Percentiles rank a stretch among this genome's conserved stretches.
These are phyloP conservation scores for Heteromormyrus szaboi DNA, from an alignment of 2,797 vertebrate species.

Conservation along the genomic window DNA sequence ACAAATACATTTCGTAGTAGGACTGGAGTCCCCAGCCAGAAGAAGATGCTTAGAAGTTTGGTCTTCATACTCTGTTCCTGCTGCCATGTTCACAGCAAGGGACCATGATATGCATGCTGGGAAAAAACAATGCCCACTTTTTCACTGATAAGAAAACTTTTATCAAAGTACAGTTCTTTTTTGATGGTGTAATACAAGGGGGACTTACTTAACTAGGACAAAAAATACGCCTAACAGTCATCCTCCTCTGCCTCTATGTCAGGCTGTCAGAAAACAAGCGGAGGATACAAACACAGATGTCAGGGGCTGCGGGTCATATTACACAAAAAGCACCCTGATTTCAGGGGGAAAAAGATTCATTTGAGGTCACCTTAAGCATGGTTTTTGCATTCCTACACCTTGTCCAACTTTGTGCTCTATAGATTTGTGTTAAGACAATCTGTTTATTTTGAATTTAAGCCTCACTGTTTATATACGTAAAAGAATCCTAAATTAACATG, in stretches of 20 bases:
- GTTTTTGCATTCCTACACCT: background rate
- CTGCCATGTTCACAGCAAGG: background rate
- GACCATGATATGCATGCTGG: conserved; percentile 4
- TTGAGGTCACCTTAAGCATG: background rate
- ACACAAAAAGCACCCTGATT: background rate
- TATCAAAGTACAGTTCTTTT: background rate
- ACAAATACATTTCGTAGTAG: background rate
- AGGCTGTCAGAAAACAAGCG: background rate
- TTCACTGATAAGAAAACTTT: conserved; percentile 9
- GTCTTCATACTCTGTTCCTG: background rate
- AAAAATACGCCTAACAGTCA: background rate
- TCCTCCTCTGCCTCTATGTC: background rate
- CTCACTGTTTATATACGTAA: background rate
- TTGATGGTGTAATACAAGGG: background rate
- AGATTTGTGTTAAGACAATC: background rate
- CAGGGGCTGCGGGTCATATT: background rate
- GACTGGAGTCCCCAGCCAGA: background rate
- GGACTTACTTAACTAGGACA: conserved; percentile 2
- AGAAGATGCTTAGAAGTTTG: background rate
- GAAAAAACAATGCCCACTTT: background rate
- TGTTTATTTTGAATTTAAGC: background rate
- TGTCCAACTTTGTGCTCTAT: background rate
- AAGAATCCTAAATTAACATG: conserved; percentile 15
- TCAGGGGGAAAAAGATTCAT: background rate
- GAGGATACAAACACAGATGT: background rate